These are phyloP conservation scores for Enteromius unitaeniatus DNA, from an alignment of 2,797 vertebrate species.

Conservation along the genomic window DNA sequence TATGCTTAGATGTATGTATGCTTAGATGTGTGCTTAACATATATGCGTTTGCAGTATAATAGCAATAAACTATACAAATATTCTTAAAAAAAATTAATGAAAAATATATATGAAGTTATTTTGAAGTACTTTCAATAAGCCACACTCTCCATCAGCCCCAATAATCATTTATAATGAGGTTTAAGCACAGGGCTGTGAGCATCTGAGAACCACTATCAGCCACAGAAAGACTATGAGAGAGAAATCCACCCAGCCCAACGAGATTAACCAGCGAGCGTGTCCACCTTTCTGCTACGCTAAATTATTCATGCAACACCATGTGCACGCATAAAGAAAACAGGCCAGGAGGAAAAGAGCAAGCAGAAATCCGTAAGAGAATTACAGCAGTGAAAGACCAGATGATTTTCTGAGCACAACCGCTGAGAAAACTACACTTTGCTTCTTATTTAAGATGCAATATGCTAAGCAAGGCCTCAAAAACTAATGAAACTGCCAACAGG, in stretches of 20 bases:
- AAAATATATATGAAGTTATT: too few relatives aligned
- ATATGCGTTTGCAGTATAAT: too few relatives aligned
- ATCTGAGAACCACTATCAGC: not conserved
- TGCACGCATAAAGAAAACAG: conserved; percentile 69
- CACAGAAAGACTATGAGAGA: not conserved
- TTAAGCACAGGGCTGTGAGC: not conserved
- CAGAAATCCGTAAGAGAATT: not conserved
- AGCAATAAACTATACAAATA: too few relatives aligned
- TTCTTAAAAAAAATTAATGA: too few relatives aligned
- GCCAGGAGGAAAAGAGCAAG: conserved; percentile 32
- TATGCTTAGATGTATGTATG: too few relatives aligned
- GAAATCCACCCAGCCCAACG: conserved; percentile 47
- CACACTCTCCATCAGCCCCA: not conserved
- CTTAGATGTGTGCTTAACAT: too few relatives aligned
- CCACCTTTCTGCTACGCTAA: conserved; percentile 64
- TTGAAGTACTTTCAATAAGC: not conserved
- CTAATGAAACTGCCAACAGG: not conserved
- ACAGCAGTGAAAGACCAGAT: not conserved
- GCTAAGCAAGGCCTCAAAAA: not conserved
- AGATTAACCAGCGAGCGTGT: conserved; percentile 54
- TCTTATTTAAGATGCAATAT: not conserved
- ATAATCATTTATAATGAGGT: not conserved
- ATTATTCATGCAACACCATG: conserved; percentile 70
- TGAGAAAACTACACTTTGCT: not conserved
- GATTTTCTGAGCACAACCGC: not conserved